Evolutionary conservation across 2,797 vertebrate genomes (phyloP).

Genomic region (Naso thynnoides): DNA sequence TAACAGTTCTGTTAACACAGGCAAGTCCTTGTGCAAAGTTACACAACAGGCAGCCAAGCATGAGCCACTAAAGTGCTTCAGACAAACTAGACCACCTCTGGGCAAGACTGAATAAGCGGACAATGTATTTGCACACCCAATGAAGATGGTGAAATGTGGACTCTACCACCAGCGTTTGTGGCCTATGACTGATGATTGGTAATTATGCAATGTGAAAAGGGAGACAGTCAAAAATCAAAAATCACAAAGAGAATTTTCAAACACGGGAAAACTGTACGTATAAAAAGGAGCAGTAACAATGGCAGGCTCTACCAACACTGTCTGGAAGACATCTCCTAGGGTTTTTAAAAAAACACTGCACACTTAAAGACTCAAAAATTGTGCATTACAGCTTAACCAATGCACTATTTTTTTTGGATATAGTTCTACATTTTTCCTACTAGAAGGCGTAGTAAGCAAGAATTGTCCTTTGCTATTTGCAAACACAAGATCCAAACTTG

Average conservation of each 20-base stretch:
- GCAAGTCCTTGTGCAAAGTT: constrained; percentile 52
- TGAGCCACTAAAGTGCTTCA: constrained; percentile 38
- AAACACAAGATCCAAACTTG: no score
- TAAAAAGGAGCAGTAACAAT: background rate
- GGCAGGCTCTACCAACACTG: background rate
- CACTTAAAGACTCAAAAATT: background rate
- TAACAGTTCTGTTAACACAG: constrained; percentile 61
- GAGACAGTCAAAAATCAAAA: background rate
- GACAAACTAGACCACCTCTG: constrained; percentile 44
- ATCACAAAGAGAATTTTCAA: background rate
- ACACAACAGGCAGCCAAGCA: constrained; percentile 60
- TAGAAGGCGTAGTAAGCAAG: no score
- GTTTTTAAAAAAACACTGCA: background rate
- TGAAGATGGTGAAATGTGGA: background rate
- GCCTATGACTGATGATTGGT: background rate
- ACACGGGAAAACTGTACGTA: background rate
- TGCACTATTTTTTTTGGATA: no score
- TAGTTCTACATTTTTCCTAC: no score
- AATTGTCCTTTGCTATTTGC: no score
- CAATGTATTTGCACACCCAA: background rate
- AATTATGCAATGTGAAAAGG: background rate
- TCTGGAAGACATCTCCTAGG: background rate
- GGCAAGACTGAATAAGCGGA: constrained; percentile 19
- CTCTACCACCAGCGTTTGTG: background rate
- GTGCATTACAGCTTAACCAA: background rate